A percentile compares a stretch with the other conserved stretches of the same genome.
Evolutionary conservation across 2,797 vertebrate genomes (phyloP).

Genomic region (Taeniopygia guttata): DNA sequence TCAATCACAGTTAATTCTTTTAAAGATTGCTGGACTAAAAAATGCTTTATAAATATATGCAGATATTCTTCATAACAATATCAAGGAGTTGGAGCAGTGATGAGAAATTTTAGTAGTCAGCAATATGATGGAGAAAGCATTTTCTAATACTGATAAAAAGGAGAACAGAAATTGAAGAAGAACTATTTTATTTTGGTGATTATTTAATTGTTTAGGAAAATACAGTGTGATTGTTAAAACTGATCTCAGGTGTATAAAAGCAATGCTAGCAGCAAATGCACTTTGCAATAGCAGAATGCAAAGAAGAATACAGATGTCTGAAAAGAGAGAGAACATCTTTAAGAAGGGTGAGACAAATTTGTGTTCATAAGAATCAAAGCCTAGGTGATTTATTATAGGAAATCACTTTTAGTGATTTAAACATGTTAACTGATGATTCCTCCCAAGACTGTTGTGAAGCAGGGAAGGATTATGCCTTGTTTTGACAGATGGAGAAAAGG

Average conservation of each 20-base stretch:
- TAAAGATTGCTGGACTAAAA: neutral
- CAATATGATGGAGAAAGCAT: neutral
- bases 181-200: neutral
- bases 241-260: neutral
- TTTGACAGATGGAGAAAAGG: constrained; percentile 51
- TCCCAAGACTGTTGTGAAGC: neutral
- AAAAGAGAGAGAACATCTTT: neutral
- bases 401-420: neutral
- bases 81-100: neutral
- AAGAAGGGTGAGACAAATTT: neutral
- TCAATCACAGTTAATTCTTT: neutral
- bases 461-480: constrained; percentile 14
- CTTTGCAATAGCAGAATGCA: neutral
- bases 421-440: neutral
- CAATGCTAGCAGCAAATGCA: neutral
- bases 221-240: neutral
- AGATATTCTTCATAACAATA: neutral
- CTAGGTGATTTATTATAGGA: constrained; percentile 14
- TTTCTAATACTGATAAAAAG: neutral
- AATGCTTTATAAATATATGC: neutral
- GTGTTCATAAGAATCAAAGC: neutral
- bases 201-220: neutral
- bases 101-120: neutral
- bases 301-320: neutral
- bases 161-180: neutral